Percentiles rank a stretch among this genome's conserved stretches.
These are phyloP conservation scores for Amphiprion percula DNA, from an alignment of 2,113 vertebrate genomes.

Conservation along the genomic window DNA sequence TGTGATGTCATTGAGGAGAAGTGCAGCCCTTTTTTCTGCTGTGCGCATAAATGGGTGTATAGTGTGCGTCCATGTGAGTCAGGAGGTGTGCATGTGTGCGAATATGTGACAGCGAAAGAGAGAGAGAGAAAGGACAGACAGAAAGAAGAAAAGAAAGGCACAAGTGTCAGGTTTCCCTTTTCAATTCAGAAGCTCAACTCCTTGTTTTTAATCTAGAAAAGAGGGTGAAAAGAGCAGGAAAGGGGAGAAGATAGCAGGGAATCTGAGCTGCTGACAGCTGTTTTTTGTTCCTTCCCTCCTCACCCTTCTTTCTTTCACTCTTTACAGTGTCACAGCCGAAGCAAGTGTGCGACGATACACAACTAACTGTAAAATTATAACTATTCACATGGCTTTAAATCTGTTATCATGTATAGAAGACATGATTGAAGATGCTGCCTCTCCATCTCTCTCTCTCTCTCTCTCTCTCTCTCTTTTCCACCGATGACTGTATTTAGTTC, in stretches of 20 bases:
- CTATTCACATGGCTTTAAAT: slow-evolving; percentile 2
- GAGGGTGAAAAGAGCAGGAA: slow-evolving; percentile 68
- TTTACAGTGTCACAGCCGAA: slow-evolving; percentile 13
- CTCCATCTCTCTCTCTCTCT: not conserved
- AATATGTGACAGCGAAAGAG: slow-evolving; percentile 32
- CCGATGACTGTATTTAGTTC: slow-evolving; percentile 17
- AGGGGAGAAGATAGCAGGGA: slow-evolving; percentile 68
- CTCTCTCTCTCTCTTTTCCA: slow-evolving; percentile 14
- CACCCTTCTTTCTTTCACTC: slow-evolving; percentile 34
- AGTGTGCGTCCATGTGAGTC: slow-evolving; percentile 55
- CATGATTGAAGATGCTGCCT: not conserved
- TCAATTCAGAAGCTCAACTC: slow-evolving; percentile 72
- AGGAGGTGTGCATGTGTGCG: slow-evolving; percentile 36
- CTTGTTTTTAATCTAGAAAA: slow-evolving; percentile 78
- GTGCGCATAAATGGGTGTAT: slow-evolving; percentile 39
- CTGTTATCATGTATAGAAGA: not conserved
- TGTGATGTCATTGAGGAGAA: slow-evolving; percentile 75
- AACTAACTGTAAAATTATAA: not conserved
- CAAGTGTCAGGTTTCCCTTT: slow-evolving; percentile 77
- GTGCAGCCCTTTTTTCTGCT: slow-evolving; percentile 30
- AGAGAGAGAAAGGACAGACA: slow-evolving; percentile 36
- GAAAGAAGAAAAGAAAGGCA: slow-evolving; percentile 67
- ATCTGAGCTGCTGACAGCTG: slow-evolving; percentile 73
- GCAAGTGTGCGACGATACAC: slow-evolving; percentile 1
- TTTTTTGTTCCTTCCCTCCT: slow-evolving; percentile 54